phyloP scores from a whole-genome alignment of 2,113 vertebrate genomes.

The Eira barbara region DNA sequence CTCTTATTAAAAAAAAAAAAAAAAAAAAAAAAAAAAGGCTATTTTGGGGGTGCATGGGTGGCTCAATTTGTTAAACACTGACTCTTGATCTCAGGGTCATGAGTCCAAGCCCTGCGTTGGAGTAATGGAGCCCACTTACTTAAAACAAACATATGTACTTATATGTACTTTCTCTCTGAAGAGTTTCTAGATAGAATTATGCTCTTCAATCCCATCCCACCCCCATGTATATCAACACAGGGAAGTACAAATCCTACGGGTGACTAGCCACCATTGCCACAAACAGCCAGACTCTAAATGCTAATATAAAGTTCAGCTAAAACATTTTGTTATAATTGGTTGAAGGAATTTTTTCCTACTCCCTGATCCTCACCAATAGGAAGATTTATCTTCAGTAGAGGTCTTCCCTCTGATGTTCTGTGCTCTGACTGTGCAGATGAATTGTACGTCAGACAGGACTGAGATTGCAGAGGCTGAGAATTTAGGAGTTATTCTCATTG shows the following conservation, averaged over 20 bases:
- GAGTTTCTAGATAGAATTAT: background rate
- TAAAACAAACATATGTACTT: background rate
- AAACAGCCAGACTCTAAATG: background rate
- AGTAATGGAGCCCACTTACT: background rate
- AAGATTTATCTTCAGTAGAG: background rate
- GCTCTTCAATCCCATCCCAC: accelerated
- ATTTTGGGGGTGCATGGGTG: background rate
- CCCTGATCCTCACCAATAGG: background rate
- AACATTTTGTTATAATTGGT: background rate
- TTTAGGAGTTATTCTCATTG: background rate
- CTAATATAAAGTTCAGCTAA: background rate
- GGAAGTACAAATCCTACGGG: background rate
- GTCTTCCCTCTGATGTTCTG: background rate
- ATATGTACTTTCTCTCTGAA: background rate
- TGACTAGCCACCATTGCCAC: background rate
- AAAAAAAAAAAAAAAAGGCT: background rate
- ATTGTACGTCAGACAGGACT: background rate
- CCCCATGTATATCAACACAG: background rate
- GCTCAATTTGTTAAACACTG: background rate
- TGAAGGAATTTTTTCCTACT: background rate
- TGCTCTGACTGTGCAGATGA: background rate
- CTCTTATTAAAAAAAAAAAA: background rate
- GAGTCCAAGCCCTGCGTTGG: background rate
- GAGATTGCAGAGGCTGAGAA: background rate
- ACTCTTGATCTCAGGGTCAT: background rate